Conservation (phyloP, 1,140 invertebrate genomes). For the Archivesica marissinica region DNA sequence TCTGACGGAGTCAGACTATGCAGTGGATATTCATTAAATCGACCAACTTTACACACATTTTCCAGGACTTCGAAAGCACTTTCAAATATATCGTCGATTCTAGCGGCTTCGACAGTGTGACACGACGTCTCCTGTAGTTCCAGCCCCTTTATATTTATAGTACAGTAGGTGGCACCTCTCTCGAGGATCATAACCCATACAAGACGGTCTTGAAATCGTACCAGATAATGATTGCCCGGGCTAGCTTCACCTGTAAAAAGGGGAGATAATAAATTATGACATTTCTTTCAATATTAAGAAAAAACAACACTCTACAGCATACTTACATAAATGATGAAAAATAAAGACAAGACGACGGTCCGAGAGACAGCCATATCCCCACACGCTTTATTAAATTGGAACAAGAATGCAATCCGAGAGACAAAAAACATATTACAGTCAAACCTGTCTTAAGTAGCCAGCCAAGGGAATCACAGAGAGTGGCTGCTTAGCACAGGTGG, state of each 20-base stretch:
- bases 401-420: too few species aligned
- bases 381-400: too few species aligned
- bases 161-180: conserved; percentile 82
- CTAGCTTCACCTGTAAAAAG: conserved; percentile 80
- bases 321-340: too few species aligned
- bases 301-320: too few species aligned
- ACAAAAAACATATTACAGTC: too few species aligned
- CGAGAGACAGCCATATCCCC: too few species aligned
- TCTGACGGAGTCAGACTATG: conserved; percentile 82
- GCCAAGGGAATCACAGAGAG: too few species aligned
- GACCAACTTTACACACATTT: conserved; percentile 5
- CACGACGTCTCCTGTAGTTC: conserved; percentile 86
- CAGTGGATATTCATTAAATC: conserved; percentile 79
- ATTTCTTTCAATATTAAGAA: too few species aligned
- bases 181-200: conserved; percentile 84
- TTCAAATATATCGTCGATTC: conserved; percentile 85
- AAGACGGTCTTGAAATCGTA: conserved; percentile 85
- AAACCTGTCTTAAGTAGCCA: too few species aligned
- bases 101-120: conserved; percentile 85
- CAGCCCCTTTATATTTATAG: conserved; percentile 84
- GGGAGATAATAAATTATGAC: background rate
- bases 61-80: conserved; percentile 80
- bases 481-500: too few species aligned
- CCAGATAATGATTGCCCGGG: conserved; percentile 84
- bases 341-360: too few species aligned